These are phyloP conservation scores for Crotophaga sulcirostris DNA, from an alignment of 2,113 vertebrate genomes.

Conservation along the genomic window DNA sequence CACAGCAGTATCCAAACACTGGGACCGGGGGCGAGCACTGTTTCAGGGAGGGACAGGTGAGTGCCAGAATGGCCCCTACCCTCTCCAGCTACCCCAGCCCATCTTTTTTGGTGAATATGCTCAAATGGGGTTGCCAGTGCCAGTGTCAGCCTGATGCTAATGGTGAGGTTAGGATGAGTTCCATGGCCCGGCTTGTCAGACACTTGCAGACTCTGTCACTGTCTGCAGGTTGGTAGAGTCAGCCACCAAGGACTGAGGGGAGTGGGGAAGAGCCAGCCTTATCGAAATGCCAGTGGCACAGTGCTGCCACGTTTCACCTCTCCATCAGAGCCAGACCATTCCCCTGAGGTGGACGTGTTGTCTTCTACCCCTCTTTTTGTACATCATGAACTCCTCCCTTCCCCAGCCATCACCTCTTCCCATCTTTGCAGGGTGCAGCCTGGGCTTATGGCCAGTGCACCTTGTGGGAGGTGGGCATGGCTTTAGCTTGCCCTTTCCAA, in stretches of 20 bases:
- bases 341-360: background rate
- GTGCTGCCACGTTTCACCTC: background rate
- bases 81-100: background rate
- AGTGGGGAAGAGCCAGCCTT: background rate
- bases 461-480: background rate
- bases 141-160: background rate
- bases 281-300: background rate
- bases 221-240: background rate
- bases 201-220: background rate
- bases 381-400: background rate
- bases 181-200: background rate
- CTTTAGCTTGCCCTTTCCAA: background rate
- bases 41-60: background rate
- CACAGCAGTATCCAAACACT: accelerated
- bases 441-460: background rate
- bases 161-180: background rate
- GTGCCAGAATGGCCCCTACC: background rate
- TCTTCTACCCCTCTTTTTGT: background rate
- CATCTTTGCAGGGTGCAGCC: background rate
- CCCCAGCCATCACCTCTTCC: background rate
- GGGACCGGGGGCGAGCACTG: background rate
- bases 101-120: accelerated
- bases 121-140: background rate
- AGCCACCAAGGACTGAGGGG: background rate
- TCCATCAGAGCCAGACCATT: background rate